A percentile compares a stretch with the other conserved stretches of the same genome.
Conservation (phyloP, 2,113 vertebrate genomes). For the Desmodus rotundus region DNA sequence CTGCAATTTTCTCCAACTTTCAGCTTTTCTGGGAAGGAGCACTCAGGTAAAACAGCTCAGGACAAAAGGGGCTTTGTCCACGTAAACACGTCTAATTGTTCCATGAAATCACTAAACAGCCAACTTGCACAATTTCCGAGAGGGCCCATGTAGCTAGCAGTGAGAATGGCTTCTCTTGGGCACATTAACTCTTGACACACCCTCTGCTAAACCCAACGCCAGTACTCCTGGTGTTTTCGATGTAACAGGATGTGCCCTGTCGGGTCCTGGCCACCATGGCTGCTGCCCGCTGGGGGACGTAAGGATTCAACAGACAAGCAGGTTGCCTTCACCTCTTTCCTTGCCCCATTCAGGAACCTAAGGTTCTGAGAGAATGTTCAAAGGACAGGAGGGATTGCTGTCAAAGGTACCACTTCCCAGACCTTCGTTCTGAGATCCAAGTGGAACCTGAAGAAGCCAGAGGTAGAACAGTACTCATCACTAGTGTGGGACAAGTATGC, state of each 20-base stretch:
- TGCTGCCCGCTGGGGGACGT: background rate
- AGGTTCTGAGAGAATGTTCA: background rate
- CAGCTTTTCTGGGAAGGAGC: slow-evolving; percentile 27
- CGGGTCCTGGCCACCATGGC: background rate
- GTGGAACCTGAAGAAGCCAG: background rate
- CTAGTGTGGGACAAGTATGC: accelerated
- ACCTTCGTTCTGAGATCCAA: background rate
- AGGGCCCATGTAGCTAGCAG: background rate
- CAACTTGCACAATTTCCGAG: background rate
- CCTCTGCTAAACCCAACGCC: background rate
- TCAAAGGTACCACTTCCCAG: background rate
- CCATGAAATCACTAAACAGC: background rate
- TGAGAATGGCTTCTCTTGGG: background rate
- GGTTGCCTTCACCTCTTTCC: accelerated
- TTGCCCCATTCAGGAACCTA: background rate
- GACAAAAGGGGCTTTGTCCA: background rate
- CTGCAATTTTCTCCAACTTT: background rate
- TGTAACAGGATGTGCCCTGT: background rate
- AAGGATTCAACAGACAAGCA: background rate
- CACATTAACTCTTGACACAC: slow-evolving; percentile 19
- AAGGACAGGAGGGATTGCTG: background rate
- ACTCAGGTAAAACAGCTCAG: background rate
- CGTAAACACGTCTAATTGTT: background rate
- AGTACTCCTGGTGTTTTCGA: accelerated
- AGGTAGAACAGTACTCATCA: background rate